phyloP scores from a whole-genome alignment of 2,888 invertebrate genomes.

The Bombylius discolor region DNA sequence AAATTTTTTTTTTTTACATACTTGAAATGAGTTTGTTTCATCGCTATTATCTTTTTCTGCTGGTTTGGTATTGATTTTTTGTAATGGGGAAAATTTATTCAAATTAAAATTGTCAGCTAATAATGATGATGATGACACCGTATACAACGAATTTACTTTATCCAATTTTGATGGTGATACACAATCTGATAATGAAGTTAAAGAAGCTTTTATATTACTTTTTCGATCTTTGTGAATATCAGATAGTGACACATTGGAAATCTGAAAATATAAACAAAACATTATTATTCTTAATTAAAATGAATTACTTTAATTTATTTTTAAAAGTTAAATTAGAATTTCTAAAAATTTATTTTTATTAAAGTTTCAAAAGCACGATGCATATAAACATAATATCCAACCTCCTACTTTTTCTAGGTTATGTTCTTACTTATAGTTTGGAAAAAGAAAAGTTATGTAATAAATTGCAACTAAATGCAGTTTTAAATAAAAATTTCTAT shows the following conservation, averaged over 20 bases:
- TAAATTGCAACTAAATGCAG: too few species aligned
- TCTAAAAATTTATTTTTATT: too few species aligned
- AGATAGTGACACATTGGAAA: not conserved
- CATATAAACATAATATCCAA: too few species aligned
- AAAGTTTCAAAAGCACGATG: too few species aligned
- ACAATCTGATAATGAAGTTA: not conserved
- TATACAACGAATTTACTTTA: too few species aligned
- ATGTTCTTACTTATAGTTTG: too few species aligned
- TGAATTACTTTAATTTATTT: too few species aligned
- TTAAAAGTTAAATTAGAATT: too few species aligned
- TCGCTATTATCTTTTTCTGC: not conserved
- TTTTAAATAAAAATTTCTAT: not conserved
- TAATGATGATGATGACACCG: not conserved
- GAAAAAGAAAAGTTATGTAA: too few species aligned
- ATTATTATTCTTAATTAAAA: too few species aligned
- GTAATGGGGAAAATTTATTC: not conserved
- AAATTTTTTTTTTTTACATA: not conserved
- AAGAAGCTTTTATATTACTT: not conserved
- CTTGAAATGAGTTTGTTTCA: not conserved
- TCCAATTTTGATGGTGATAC: not conserved
- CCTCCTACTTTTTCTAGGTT: too few species aligned
- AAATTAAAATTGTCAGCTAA: not conserved
- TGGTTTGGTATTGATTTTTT: not conserved
- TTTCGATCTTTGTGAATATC: not conserved
- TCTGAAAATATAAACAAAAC: not conserved